These are phyloP conservation scores for Maniola hyperantus DNA, from an alignment of 2,888 invertebrate genomes.

Conservation along the genomic window DNA sequence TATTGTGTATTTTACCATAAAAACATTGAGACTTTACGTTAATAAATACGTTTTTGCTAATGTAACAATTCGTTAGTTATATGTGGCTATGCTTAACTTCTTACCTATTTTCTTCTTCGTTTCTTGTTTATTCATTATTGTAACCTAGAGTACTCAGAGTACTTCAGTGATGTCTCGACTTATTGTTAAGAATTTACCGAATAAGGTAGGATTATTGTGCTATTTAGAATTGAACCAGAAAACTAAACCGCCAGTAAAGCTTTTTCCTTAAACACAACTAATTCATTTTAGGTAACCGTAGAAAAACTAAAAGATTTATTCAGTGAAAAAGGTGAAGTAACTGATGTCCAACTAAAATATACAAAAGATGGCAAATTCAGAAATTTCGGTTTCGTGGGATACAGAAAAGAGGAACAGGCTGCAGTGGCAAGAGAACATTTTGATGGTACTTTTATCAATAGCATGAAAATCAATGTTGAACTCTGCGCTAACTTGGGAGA, in stretches of 20 bases:
- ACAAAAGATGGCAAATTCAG: slow-evolving; percentile 95
- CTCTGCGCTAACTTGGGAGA: slow-evolving; percentile 86
- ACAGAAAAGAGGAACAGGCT: slow-evolving; percentile 90
- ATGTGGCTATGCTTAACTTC: too few relatives aligned
- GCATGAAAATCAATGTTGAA: slow-evolving; percentile 91
- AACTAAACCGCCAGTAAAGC: background rate
- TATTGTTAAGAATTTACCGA: slow-evolving; percentile 95
- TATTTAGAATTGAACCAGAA: background rate
- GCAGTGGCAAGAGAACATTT: slow-evolving; percentile 89
- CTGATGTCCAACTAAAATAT: slow-evolving; percentile 96
- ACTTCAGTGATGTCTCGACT: slow-evolving; percentile 88
- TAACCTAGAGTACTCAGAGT: background rate
- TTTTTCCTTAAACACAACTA: background rate
- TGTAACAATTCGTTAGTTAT: too few relatives aligned
- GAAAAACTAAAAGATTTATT: slow-evolving; percentile 90
- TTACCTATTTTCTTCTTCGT: too few relatives aligned
- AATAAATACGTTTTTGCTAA: too few relatives aligned
- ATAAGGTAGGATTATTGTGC: slow-evolving; percentile 83
- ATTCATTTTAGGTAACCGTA: slow-evolving; percentile 87
- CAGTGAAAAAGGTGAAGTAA: slow-evolving; percentile 91
- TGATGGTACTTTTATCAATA: slow-evolving; percentile 92
- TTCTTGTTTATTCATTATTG: background rate
- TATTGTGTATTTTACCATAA: too few relatives aligned
- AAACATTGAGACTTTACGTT: too few relatives aligned
- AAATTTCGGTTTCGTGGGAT: slow-evolving; percentile 97